Conservation (phyloP, 2,797 vertebrate genomes). For the Neoniphon sammara region DNA sequence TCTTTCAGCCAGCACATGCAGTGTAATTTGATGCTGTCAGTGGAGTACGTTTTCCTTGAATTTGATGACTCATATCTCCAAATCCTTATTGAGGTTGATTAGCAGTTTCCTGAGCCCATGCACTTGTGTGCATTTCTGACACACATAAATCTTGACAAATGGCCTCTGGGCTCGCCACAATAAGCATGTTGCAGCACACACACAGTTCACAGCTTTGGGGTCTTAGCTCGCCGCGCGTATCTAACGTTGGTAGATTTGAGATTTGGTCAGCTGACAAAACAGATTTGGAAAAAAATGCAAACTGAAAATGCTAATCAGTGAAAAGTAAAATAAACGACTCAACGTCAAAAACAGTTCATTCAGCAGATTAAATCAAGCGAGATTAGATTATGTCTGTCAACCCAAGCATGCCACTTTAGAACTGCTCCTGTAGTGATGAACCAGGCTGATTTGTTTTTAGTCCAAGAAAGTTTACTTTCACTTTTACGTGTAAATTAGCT, state of each 20-base stretch:
- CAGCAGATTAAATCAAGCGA: slow-evolving; percentile 9
- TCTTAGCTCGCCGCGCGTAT: slow-evolving; percentile 30
- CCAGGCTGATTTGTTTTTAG: background rate
- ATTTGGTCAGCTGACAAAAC: slow-evolving; percentile 13
- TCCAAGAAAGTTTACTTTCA: background rate
- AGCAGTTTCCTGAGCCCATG: slow-evolving; percentile 63
- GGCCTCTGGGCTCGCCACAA: slow-evolving; percentile 42
- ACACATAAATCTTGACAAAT: slow-evolving; percentile 66
- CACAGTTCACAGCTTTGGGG: slow-evolving; percentile 24
- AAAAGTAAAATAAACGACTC: background rate
- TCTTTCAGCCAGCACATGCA: slow-evolving; percentile 2
- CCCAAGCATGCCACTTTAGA: background rate
- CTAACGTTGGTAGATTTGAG: slow-evolving; percentile 1
- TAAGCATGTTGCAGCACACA: slow-evolving; percentile 46
- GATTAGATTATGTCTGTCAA: slow-evolving; percentile 15
- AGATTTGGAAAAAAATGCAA: background rate
- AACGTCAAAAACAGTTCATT: slow-evolving; percentile 5
- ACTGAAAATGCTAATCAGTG: background rate
- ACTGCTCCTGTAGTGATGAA: background rate
- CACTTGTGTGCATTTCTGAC: slow-evolving; percentile 71
- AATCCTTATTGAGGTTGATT: slow-evolving; percentile 66
- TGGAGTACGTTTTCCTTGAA: slow-evolving; percentile 53
- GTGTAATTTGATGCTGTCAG: slow-evolving; percentile 58
- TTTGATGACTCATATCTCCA: slow-evolving; percentile 64
- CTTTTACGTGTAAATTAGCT: background rate